A percentile compares a stretch with the other conserved stretches of the same genome.
Conservation (phyloP, 2,113 vertebrate genomes). For the Vidua macroura region DNA sequence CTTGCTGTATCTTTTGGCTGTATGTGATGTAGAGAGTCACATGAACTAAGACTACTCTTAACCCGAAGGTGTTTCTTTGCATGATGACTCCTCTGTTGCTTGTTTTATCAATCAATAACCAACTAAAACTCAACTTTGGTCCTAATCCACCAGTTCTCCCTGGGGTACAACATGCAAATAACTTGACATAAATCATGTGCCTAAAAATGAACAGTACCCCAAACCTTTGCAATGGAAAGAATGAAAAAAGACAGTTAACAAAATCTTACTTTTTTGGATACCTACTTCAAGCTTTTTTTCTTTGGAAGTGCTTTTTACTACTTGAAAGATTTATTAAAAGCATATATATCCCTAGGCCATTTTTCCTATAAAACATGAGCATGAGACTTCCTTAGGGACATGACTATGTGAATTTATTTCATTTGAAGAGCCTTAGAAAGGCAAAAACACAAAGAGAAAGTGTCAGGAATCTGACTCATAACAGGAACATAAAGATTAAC, state of each 20-base stretch:
- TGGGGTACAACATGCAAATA: not conserved
- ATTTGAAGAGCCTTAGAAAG: constrained; percentile 6
- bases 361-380: not conserved
- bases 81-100: not conserved
- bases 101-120: not conserved
- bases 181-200: not conserved
- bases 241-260: not conserved
- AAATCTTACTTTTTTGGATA: not conserved
- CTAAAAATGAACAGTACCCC: not conserved
- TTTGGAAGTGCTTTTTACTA: not conserved
- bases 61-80: not conserved
- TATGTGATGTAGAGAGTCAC: not conserved
- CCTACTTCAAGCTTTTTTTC: not conserved
- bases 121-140: not conserved
- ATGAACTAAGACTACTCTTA: not conserved
- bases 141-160: not conserved
- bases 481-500: not conserved
- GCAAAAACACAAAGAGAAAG: not conserved
- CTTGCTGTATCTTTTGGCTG: not conserved
- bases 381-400: not conserved
- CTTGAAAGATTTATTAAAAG: constrained; percentile 15
- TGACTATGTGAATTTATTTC: constrained; percentile 7
- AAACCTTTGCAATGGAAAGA: not conserved
- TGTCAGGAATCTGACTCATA: constrained; percentile 17
- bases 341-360: not conserved